Base-by-base conservation (phyloP, 2,797 vertebrate species). In the Numenius phaeopus region DNA sequence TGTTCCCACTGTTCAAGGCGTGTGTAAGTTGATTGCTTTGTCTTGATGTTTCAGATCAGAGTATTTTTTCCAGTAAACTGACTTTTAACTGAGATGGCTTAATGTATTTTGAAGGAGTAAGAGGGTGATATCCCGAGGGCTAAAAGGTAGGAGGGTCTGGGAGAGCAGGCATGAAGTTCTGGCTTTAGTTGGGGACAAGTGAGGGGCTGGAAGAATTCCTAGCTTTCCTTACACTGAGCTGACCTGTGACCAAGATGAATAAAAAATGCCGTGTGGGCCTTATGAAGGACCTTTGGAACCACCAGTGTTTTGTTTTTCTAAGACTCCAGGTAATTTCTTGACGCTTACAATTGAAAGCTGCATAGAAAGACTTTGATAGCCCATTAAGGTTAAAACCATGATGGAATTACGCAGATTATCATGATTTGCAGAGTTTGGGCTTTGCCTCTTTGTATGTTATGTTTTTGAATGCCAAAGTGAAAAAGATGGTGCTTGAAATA, bases 1-100 rank as follows among this genome's bases (percentile, higher is more conserved):
- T 10, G 0, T 65, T 78, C 32, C 44, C 3, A 2, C 7, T 39
- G 6, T 21, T 69, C 50, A 46, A 30, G 50, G 19, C 4, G 2
- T 0, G 1, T 23, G 1, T 40, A 42, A 89, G 19, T 32, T 21
- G 12, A 26, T 55, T 65, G 30, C 52, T 70, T 47, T 75, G n/a
- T 77, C 49, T 54, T 17, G 9, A 4, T 54, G 10, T 54, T 91
- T 69, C 20, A n/a, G 12, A 44, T 49, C 7, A 6, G 30, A 23
- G 6, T 61, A 8, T n/a, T 77, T 84, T 80, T 91, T 58, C 24
- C 34, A 24, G 10, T n/a, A 23, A 81, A 23, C 34, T 84, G 14
- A 11, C 39, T 55, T 73, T 55, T 11, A 47, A 11, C 20, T 59
- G 44, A 9, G 42, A 27, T 47, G 44, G 17, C 8, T 59, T 84